These are phyloP conservation scores for Aurelia aurita DNA, from an alignment of 30 jellyfish, hydroid and myxozoan genomes.

Conservation along the genomic window DNA sequence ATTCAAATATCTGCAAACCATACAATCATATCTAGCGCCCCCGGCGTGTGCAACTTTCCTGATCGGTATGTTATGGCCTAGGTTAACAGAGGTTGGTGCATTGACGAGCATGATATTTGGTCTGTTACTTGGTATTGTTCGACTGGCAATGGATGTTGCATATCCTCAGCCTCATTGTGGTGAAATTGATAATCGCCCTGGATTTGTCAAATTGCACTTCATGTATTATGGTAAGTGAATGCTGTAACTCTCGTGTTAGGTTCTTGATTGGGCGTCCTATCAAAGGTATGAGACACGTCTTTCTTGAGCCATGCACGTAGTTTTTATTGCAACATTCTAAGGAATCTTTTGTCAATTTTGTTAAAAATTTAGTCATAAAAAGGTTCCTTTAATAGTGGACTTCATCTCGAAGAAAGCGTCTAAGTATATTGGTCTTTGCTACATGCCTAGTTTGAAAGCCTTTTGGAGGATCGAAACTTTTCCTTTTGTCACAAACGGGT, in stretches of 20 bases:
- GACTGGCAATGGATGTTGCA: conserved; percentile 83
- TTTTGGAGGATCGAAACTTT: no score
- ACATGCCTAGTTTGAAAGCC: no score
- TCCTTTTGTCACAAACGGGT: no score
- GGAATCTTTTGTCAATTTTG: no score
- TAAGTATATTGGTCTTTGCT: no score
- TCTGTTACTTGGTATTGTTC: conserved; percentile 75
- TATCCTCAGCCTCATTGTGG: conserved; percentile 97
- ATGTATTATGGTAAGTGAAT: conserved; percentile 85
- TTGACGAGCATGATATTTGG: conserved; percentile 90
- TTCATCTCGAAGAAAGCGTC: no score
- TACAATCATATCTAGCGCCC: conserved; percentile 93
- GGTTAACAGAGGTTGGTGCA: conserved; percentile 90
- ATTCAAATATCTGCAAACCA: conserved; percentile 84
- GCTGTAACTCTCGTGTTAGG: neutral
- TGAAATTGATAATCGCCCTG: conserved; percentile 74
- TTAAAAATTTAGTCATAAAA: no score
- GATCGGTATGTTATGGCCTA: conserved; percentile 90
- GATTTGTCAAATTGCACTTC: conserved; percentile 87
- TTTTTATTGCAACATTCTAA: no score
- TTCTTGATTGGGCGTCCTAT: neutral
- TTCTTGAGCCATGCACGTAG: neutral
- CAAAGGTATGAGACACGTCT: neutral
- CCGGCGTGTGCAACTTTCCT: conserved; percentile 96
- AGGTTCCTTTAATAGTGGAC: no score